Base-by-base conservation (phyloP, 2,888 invertebrate species). In the Papilio gigon region DNA sequence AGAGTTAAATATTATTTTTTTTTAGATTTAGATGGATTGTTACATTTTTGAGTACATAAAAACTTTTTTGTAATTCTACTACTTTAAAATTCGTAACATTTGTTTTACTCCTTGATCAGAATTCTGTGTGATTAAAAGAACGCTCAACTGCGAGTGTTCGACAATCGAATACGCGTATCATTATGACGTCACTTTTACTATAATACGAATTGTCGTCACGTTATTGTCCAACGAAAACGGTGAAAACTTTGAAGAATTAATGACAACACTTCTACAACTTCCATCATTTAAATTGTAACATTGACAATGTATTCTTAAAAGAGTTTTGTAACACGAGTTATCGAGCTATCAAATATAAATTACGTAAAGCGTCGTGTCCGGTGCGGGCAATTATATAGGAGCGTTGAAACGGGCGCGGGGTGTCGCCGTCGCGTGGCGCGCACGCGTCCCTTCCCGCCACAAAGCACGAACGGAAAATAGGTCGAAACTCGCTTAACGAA, bases 381-480 rank as follows among this genome's bases (percentile, higher is more conserved):
- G 67, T 12, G 50, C 14, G 59, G 50, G 68, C 56, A 70, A 64
- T 69, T 59, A 67, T 56, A 53, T 65, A 44, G 42, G 42, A 67
- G 53, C 65, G 64, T 44, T 30, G 62, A 4, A 47, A 1, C 2
- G 22, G 22, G 47, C 47, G 40, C 30, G 78, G 27, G 14, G 53
- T 56, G 30, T 9, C 27, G 68, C 65, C 61, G 60, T 74, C 84
- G 79, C 83, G 85, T 81, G 86, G 77, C 71, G 72, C 75, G 76
- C 79, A 77, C 76, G 78, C 76, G 78, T 75, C 77, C 47, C 71
- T 77, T 78, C 71, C 75, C 75, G 71, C 70, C 50, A 40, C 61
- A 58, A 59, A 27, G 9, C 11, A 47, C 12, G 20, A 47, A 47
- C 30, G 53, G 30, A 17, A 30, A 56, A 47, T 47, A 64, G 63